Conservation (phyloP, 2,113 vertebrate species). For the Rhombomys opimus region DNA sequence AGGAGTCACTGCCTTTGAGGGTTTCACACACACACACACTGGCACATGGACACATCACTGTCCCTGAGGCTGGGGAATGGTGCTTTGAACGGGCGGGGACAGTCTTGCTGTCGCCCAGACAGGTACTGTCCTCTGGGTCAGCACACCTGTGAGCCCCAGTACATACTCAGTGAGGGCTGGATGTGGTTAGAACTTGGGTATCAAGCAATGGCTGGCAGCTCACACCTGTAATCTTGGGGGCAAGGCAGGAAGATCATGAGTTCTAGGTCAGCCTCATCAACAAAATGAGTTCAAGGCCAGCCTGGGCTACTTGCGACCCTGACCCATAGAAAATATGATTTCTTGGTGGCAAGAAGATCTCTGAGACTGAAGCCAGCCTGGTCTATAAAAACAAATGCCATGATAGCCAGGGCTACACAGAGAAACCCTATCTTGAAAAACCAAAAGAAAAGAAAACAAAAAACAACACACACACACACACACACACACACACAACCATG, state of each 20-base stretch:
- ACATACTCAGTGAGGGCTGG: background rate
- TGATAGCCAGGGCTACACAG: background rate
- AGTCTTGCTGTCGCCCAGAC: no score
- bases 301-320: background rate
- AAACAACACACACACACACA: background rate
- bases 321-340: background rate
- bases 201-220: background rate
- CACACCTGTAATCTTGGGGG: background rate
- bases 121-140: background rate
- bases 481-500: background rate
- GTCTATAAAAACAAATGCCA: background rate
- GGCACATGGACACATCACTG: no score
- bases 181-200: background rate
- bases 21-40: background rate
- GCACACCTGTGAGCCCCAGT: background rate
- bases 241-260: background rate
- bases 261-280: background rate
- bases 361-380: background rate
- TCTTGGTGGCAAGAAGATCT: background rate
- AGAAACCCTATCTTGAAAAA: background rate
- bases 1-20: background rate
- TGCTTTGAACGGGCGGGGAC: no score
- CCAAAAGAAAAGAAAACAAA: background rate
- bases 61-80: background rate
- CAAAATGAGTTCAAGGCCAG: background rate